phyloP scores from a whole-genome alignment of 2,888 invertebrate genomes.

The Rhamnusium bicolor region DNA sequence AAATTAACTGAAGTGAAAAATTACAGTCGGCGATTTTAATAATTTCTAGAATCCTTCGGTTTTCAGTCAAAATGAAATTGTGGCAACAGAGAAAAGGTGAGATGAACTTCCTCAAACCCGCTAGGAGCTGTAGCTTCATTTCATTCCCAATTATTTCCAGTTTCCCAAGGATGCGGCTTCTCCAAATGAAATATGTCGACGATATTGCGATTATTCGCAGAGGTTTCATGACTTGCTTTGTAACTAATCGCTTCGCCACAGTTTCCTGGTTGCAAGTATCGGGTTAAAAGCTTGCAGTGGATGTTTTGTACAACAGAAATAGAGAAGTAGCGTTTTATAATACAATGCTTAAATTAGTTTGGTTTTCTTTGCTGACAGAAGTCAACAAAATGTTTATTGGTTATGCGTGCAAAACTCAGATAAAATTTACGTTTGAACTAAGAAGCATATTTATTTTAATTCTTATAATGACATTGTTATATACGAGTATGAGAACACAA shows the following conservation, averaged over 20 bases:
- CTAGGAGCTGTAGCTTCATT: not conserved
- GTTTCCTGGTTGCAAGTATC: not conserved
- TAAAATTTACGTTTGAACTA: too few relatives aligned
- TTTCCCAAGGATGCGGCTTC: not conserved
- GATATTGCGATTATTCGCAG: not conserved
- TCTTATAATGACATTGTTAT: too few relatives aligned
- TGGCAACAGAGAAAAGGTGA: not conserved
- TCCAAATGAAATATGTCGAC: not conserved
- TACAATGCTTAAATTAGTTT: not conserved
- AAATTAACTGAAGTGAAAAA: not conserved
- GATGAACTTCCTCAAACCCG: not conserved
- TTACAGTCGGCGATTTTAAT: not conserved
- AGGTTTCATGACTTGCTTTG: not conserved
- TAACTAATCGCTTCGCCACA: not conserved
- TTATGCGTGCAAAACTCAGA: not conserved
- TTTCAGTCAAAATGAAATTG: not conserved
- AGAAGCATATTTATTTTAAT: too few relatives aligned
- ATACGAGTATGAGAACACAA: too few relatives aligned
- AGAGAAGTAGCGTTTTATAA: not conserved
- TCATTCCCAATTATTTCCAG: not conserved
- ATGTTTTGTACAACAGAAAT: not conserved
- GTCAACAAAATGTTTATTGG: not conserved
- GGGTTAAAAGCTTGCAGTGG: not conserved
- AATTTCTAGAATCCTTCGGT: not conserved
- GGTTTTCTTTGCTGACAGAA: not conserved